Evolutionary conservation across 2,113 vertebrate species (phyloP), one percentile per base, ranked within the genome.

Genomic region (Aphyosemion australe): DNA sequence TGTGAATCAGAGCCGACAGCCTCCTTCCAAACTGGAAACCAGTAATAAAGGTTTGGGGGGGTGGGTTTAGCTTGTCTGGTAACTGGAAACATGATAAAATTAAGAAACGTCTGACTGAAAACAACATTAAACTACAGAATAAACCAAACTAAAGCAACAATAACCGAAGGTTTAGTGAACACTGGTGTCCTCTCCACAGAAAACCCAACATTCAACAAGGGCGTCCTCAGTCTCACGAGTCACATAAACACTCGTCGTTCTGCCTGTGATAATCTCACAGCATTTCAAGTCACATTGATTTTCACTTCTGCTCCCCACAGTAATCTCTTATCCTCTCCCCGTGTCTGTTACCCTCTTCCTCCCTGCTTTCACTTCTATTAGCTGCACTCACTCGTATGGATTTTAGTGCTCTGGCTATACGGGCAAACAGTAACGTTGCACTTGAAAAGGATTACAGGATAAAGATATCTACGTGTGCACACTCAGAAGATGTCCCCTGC

Each of bases 381-480:
- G 78, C 67, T 71, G 67, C 59, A 20, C 72, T 55, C 55, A 68
- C 71, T 70, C 69, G 73, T 75, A 83, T 76, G 70, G 72, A 86
- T 82, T 72, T 61, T 78, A 79, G 81, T 61, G 50, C 49, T 51
- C 78, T 79, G 77, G 88, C 85, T 84, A 81, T 58, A 49, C 15
- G 48, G 52, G 61, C 84, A 84, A 83, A 83, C 83, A 84, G 86
- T 58, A 42, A 50, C 75, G 70, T 70, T 62, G 69, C 89, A 86
- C 83, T 90, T 86, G 82, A 87, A 84, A 87, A 72, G 85, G 84
- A 89, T 88, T 87, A 90, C 7, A 55, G 72, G n/a, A 63, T 31
- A 51, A 63, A 69, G 67, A 76, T 77, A 72, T 62, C 51, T 26
- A 12, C 43, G n/a, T 37, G 34, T 37, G 6, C 34, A 37, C 34